Evolutionary conservation across 35 echinoderm and acorn worm genomes (phyloP), one percentile per base, ranked within the genome.

Genomic region (Chiridota heheva): DNA sequence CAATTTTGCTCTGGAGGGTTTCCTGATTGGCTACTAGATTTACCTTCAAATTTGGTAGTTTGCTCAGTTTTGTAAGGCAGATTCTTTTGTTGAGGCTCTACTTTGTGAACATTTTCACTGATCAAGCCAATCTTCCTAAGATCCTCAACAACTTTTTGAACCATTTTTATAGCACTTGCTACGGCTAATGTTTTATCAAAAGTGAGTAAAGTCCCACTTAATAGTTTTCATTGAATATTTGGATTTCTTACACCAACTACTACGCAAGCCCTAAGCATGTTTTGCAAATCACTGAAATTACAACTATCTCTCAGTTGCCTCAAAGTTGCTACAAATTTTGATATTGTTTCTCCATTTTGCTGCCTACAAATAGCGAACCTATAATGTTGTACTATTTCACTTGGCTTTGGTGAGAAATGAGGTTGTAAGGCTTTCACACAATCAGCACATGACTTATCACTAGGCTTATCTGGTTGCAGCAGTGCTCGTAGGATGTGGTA

Each of bases 251-350:
- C 35, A 44, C 83, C 70, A 4, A 70, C 55, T 10, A 86, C 57
- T 0, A 77, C 31, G 2, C 57, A 58, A 51, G 63, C 70, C 15
- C 83, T 16, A 10, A 86, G 13, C 72, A 67, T 86, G 4, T 75
- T 77, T 3, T 63, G 8, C 29, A 84, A 33, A 15, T 70, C 67
- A n/a, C 58, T 84, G 37, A 73, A 84, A 70, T 84, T 59, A 48
- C 67, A 86, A 5, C 70, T 44, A 10, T 86, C 83, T 66, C 83
- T 86, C 37, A 86, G 51, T 44, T 86, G 70, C n/a, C 71, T 37
- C 7, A 86, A 55, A 67, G 35, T 62, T 5, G 82, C 82, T 1
- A 72, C 82, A 74, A 84, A 84, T 10, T 84, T 32, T 18, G 57
- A 17, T 45, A 76, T 77, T 4, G 70, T 36, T 6, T 86, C 72